phyloP scores from a whole-genome alignment of 2,797 vertebrate species.

The Cryptoblepharus egeriae region DNA sequence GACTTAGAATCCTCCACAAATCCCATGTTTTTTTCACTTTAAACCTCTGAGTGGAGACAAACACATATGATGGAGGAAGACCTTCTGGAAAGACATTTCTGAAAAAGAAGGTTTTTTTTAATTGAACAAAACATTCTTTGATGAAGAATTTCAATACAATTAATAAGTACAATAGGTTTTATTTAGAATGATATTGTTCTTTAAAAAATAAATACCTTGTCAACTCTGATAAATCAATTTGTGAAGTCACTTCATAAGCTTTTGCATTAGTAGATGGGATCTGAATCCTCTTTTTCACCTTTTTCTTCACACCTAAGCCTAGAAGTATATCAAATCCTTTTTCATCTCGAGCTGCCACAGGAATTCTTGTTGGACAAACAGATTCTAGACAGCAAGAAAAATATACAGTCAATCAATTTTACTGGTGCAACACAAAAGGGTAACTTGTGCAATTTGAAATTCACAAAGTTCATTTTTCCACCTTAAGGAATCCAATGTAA shows the following conservation, averaged over 20 bases:
- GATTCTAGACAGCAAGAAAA: slow-evolving; percentile 84
- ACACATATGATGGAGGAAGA: slow-evolving; percentile 95
- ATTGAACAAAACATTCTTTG: not conserved
- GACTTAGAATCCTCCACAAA: slow-evolving; percentile 92
- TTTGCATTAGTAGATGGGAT: slow-evolving; percentile 86
- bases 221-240: slow-evolving; percentile 87
- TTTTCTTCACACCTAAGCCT: slow-evolving; percentile 92
- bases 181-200: not conserved
- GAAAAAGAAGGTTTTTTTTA: slow-evolving; percentile 39
- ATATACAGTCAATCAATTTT: not conserved
- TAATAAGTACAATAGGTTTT: not conserved
- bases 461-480: not conserved
- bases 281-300: slow-evolving; percentile 87
- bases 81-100: slow-evolving; percentile 96
- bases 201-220: slow-evolving; percentile 83
- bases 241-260: slow-evolving; percentile 91
- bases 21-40: slow-evolving; percentile 94
- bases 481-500: too few relatives aligned
- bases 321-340: slow-evolving; percentile 97
- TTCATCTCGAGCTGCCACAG: slow-evolving; percentile 90
- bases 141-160: slow-evolving; percentile 30
- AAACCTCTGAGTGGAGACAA: slow-evolving; percentile 95
- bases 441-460: not conserved
- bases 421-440: slow-evolving; percentile 12
- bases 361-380: slow-evolving; percentile 92